phyloP scores from a whole-genome alignment of 2,113 vertebrate species.

The Sigmodon hispidus region DNA sequence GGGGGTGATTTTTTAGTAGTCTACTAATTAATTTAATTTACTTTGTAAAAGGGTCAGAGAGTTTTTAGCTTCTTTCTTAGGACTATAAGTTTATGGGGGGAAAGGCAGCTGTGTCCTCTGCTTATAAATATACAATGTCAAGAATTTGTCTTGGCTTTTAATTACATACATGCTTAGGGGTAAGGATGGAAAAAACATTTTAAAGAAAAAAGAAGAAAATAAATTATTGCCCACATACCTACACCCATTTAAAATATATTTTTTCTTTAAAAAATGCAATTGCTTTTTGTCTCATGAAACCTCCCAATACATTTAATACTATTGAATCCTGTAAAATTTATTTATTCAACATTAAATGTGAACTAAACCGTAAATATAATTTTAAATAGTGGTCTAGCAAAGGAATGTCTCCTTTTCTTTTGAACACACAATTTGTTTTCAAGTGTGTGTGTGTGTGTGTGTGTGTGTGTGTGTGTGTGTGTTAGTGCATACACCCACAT shows the following conservation, averaged over 20 bases:
- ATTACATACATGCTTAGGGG: not conserved
- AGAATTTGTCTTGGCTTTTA: conserved; percentile 38
- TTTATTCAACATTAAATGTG: not conserved
- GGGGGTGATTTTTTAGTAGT: not conserved
- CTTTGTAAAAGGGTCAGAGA: conserved; percentile 36
- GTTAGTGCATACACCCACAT: not conserved
- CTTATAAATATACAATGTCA: not conserved
- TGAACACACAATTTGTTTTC: not conserved
- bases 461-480: not conserved
- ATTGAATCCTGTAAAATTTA: not conserved
- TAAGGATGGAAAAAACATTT: not conserved
- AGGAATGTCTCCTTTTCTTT: not conserved
- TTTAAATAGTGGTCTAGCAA: conserved; percentile 5
- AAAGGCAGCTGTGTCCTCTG: not conserved
- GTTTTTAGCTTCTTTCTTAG: conserved; percentile 1
- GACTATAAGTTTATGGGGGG: not conserved
- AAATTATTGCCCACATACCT: not conserved
- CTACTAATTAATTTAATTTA: conserved; percentile 61
- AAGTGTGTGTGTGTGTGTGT: not conserved
- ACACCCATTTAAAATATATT: not conserved
- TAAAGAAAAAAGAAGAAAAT: not conserved
- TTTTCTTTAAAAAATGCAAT: not conserved
- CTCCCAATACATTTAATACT: not conserved
- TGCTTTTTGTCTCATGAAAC: not conserved
- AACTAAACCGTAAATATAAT: not conserved